Conservation (phyloP, 2,113 vertebrate genomes). For the Collichthys lucidus region DNA sequence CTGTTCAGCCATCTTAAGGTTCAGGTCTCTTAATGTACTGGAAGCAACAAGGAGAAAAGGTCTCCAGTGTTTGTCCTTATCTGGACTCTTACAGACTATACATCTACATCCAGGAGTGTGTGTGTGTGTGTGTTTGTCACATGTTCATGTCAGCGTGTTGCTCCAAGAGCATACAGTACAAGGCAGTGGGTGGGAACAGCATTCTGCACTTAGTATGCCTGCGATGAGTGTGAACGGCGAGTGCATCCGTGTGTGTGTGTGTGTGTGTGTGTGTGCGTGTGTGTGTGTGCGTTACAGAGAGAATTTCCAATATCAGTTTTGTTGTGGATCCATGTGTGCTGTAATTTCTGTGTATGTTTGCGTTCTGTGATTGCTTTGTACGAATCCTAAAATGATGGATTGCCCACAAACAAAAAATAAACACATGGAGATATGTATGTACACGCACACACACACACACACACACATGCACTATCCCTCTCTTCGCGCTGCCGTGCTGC, state of each 20-base stretch:
- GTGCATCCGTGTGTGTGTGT: background rate
- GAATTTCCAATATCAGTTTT: background rate
- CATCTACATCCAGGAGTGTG: background rate
- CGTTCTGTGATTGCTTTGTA: slow-evolving; percentile 2
- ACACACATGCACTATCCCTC: background rate
- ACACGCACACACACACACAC: background rate
- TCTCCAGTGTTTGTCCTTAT: background rate
- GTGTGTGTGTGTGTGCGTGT: slow-evolving; percentile 22
- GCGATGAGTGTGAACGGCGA: too few relatives aligned
- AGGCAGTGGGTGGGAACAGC: slow-evolving; percentile 33
- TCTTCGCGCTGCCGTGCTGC: slow-evolving; percentile 6
- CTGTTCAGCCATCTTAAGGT: background rate
- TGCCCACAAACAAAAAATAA: slow-evolving; percentile 12
- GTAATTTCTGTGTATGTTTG: slow-evolving; percentile 36
- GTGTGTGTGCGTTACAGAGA: slow-evolving; percentile 4
- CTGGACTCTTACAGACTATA: background rate
- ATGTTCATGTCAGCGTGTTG: slow-evolving; percentile 8
- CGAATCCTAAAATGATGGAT: slow-evolving; percentile 43
- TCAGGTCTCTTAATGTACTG: too few relatives aligned
- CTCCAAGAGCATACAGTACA: slow-evolving; percentile 3
- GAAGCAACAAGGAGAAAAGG: background rate
- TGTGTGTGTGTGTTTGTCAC: background rate
- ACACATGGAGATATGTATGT: background rate
- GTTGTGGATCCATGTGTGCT: background rate
- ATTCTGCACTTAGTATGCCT: slow-evolving; percentile 45